These are phyloP conservation scores for Solenopsis fugax DNA, from an alignment of 1,140 invertebrate genomes.

Conservation along the genomic window DNA sequence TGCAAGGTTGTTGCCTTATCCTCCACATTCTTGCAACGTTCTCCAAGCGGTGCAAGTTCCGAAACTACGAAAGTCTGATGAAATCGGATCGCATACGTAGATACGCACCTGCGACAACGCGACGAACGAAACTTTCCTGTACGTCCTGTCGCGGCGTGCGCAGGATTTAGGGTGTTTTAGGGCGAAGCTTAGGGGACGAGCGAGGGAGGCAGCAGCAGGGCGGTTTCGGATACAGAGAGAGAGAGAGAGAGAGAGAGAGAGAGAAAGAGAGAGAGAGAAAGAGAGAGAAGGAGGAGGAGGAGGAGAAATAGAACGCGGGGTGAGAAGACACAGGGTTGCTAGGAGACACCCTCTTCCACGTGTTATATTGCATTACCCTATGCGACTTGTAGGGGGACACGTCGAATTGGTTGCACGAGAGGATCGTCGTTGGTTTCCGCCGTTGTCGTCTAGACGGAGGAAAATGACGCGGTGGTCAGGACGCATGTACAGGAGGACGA, in stretches of 20 bases:
- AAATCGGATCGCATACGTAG: slow-evolving; percentile 56
- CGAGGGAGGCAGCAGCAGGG: slow-evolving; percentile 44
- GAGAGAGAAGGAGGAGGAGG: neutral
- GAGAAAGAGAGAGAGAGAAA: slow-evolving; percentile 4
- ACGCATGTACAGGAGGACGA: slow-evolving; percentile 1
- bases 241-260: slow-evolving; percentile 8
- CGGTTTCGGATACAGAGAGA: slow-evolving; percentile 28
- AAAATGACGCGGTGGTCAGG: slow-evolving; percentile 70
- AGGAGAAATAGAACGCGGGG: slow-evolving; percentile 57
- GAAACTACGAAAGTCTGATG: slow-evolving; percentile 36
- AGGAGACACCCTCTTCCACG: slow-evolving; percentile 84
- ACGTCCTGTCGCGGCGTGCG: slow-evolving; percentile 51
- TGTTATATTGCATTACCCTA: slow-evolving; percentile 85
- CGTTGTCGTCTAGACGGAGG: slow-evolving; percentile 74
- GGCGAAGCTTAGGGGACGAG: slow-evolving; percentile 69
- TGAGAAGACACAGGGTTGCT: slow-evolving; percentile 83
- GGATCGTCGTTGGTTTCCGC: slow-evolving; percentile 77
- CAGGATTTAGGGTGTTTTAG: slow-evolving; percentile 81
- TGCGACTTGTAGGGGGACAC: slow-evolving; percentile 73
- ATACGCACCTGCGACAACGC: slow-evolving; percentile 68
- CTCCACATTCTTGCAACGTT: neutral
- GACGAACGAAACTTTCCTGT: slow-evolving; percentile 64
- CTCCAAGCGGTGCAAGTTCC: slow-evolving; percentile 8
- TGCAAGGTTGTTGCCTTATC: no score
- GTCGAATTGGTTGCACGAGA: slow-evolving; percentile 80